Percentiles rank a stretch among this genome's conserved stretches.
phyloP scores from a whole-genome alignment of 2,113 vertebrate genomes.

The Urocitellus parryii region DNA sequence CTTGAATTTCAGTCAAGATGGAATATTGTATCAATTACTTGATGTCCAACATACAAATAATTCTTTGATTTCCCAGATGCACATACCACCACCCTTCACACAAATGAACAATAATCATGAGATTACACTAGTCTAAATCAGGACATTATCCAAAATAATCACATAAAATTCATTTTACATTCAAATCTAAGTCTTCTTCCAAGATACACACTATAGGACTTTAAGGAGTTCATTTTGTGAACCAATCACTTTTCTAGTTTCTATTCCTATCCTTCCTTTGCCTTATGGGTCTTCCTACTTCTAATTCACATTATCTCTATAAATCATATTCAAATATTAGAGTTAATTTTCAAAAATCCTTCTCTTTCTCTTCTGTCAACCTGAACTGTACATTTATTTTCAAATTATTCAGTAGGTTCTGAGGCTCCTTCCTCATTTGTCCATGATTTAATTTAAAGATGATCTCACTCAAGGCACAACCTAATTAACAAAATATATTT shows the following conservation, averaged over 20 bases:
- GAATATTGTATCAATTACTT: neutral
- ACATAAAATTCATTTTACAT: neutral
- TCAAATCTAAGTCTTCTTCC: neutral
- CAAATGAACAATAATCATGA: neutral
- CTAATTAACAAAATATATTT: slow-evolving; percentile 54
- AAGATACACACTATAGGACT: neutral
- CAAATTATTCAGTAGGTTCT: neutral
- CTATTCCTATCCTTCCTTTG: neutral
- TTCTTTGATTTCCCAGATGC: neutral
- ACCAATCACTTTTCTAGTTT: neutral
- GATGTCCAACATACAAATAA: neutral
- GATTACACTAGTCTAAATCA: neutral
- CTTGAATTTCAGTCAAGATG: neutral
- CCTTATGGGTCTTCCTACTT: neutral
- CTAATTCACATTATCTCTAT: neutral
- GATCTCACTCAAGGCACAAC: neutral
- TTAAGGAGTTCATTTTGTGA: neutral
- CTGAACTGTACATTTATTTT: neutral
- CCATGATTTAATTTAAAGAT: slow-evolving; percentile 40
- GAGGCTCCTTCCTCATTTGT: neutral
- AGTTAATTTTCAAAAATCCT: neutral
- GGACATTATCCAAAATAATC: slow-evolving; percentile 32
- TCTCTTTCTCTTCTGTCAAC: neutral
- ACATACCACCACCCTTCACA: neutral
- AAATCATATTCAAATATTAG: neutral